These are phyloP conservation scores for Phoronis australis DNA, from an alignment of 2,888 invertebrate genomes.

Conservation along the genomic window DNA sequence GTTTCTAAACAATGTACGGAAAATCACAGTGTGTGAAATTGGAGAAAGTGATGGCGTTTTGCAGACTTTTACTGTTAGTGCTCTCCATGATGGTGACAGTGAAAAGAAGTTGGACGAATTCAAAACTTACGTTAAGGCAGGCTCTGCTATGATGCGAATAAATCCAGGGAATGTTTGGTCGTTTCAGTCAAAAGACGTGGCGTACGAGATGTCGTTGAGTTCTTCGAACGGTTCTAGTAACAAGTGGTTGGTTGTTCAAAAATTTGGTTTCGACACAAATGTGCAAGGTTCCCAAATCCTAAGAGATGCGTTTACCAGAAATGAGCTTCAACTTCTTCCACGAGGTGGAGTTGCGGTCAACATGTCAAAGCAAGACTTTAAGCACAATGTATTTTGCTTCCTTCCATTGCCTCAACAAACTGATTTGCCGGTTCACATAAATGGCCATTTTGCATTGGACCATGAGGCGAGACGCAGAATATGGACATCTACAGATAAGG, in stretches of 20 bases:
- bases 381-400: conserved; percentile 26
- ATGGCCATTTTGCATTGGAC: conserved; percentile 32
- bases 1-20: conserved; percentile 34
- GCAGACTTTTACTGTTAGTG: conserved; percentile 12
- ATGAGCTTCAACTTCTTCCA: too few species aligned
- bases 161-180: too few species aligned
- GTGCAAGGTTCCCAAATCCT: too few species aligned
- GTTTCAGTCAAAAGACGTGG: too few species aligned
- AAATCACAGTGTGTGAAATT: conserved; percentile 21
- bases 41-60: conserved; percentile 9
- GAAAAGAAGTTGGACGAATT: conserved; percentile 4
- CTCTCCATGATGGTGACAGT: conserved; percentile 4
- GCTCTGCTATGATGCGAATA: too few species aligned
- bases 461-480: conserved; percentile 27
- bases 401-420: conserved; percentile 33
- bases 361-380: too few species aligned
- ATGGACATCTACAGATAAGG: too few species aligned
- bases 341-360: too few species aligned
- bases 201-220: too few species aligned
- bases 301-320: too few species aligned
- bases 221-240: conserved; percentile 1
- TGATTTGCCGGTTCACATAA: conserved; percentile 35
- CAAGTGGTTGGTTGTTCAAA: conserved; percentile 27
- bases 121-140: conserved; percentile 1
- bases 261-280: conserved; percentile 26